A percentile compares a stretch with the other conserved stretches of the same genome.
These are phyloP conservation scores for Anguilla rostrata DNA, from an alignment of 2,113 vertebrate species.

Conservation along the genomic window DNA sequence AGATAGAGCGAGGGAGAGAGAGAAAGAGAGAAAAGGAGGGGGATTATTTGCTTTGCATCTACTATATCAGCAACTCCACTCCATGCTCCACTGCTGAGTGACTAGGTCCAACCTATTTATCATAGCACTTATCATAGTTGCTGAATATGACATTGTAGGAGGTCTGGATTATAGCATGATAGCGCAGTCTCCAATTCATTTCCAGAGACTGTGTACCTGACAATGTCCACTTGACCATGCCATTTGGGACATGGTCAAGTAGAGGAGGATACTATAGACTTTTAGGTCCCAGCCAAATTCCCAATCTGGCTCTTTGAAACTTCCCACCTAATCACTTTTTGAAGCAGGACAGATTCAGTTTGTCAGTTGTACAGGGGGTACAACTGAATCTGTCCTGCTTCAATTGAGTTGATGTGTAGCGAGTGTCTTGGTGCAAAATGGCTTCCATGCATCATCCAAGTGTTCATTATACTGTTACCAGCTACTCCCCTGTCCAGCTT, in stretches of 20 bases:
- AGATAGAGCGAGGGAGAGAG: too few species aligned
- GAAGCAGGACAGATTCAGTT: too few species aligned
- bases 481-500: too few species aligned
- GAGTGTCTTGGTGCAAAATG: too few species aligned
- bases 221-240: neutral
- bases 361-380: too few species aligned
- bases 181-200: neutral
- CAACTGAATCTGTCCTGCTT: too few species aligned
- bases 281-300: neutral
- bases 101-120: neutral
- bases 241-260: neutral
- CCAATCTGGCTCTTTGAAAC: neutral
- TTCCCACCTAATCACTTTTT: too few species aligned
- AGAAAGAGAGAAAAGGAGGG: neutral
- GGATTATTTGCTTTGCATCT: neutral
- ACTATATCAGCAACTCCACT: too few species aligned
- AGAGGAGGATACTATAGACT: neutral
- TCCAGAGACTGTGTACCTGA: neutral
- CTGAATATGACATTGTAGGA: conserved; percentile 1
- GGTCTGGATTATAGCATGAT: conserved; percentile 1
- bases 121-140: too few species aligned
- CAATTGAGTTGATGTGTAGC: too few species aligned
- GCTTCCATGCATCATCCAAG: too few species aligned
- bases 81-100: conserved; percentile 2
- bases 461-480: too few species aligned